These are phyloP conservation scores for Rambutsinella grinnellia DNA, from an alignment of 2,888 invertebrate species.

Conservation along the genomic window DNA sequence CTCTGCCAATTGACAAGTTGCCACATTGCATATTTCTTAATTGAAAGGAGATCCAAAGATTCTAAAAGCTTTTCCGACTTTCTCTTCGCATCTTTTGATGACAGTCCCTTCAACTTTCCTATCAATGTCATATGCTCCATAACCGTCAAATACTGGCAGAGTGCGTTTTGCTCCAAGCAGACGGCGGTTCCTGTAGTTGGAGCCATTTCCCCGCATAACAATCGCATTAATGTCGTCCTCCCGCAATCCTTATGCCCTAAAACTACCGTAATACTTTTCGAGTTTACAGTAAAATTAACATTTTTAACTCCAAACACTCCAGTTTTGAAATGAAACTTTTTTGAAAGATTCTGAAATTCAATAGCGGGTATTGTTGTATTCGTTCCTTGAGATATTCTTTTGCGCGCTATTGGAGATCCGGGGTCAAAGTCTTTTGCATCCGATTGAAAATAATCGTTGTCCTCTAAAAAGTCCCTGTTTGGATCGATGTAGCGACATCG, in stretches of 20 bases:
- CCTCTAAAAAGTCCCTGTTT: neutral
- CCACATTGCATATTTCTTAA: slow-evolving; percentile 13
- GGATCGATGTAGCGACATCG: slow-evolving; percentile 18
- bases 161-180: slow-evolving; percentile 29
- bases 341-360: slow-evolving; percentile 29
- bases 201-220: slow-evolving; percentile 48
- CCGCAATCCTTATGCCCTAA: slow-evolving; percentile 45
- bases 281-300: slow-evolving; percentile 30
- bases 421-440: neutral
- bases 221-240: slow-evolving; percentile 39
- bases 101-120: slow-evolving; percentile 25
- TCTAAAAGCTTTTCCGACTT: slow-evolving; percentile 23
- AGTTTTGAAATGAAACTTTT: slow-evolving; percentile 27
- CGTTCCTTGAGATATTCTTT: neutral
- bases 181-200: slow-evolving; percentile 41
- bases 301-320: slow-evolving; percentile 35
- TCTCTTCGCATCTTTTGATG: neutral
- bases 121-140: slow-evolving; percentile 46
- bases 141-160: slow-evolving; percentile 39
- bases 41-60: slow-evolving; percentile 10
- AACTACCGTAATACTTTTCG: slow-evolving; percentile 27
- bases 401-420: neutral
- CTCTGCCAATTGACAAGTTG: slow-evolving; percentile 32
- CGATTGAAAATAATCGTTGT: neutral
- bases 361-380: neutral